Evolutionary conservation across 2,888 invertebrate genomes (phyloP), one percentile per base, ranked within the genome.

Genomic region (Euplexia lucipara): DNA sequence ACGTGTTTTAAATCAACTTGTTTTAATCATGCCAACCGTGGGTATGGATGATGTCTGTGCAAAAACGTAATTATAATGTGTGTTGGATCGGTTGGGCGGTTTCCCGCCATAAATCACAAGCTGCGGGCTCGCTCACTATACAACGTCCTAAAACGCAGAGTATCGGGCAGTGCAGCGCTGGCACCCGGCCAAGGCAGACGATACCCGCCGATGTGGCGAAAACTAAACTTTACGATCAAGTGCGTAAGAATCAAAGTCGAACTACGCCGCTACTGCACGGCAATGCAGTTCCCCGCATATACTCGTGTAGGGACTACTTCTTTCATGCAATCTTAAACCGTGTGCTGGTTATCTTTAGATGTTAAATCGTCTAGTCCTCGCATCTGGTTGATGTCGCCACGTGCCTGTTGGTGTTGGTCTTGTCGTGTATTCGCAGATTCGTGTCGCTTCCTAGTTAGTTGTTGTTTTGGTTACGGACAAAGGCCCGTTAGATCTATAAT

Each of bases 381-480:
- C 7, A 26, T n/a, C 12, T n/a, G 4, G 4, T 18, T 3, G 26
- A 18, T 16, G 14, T 39, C 3, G 20, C 45, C 32, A 42, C 61
- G 58, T 68, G 20, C 52, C 26, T 10, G 61, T n/a, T 70, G 44
- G 30, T 69, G 30, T 70, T 58, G 71, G 22, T 41, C 37, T 39
- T 72, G 62, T 75, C 59, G 63, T 69, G 62, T 74, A 70, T 70
- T 76, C 63, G 81, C 73, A 75, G 74, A 66, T 75, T 69, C 68
- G 73, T 71, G 70, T 70, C 73, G 62, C 62, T 79, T 80, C 68
- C 64, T 66, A 66, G 60, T 63, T 61, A 57, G 70, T 41, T 52
- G 61, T 68, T 73, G 56, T 69, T 75, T 68, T 42, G 56, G 41
- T 65, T 65, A 53, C 49, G 67, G 64, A 79, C 80, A 64, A 61